Evolutionary conservation across 2,888 invertebrate genomes (phyloP), one percentile per base, ranked within the genome.

Genomic region (Hirtodrosophila duncani): DNA sequence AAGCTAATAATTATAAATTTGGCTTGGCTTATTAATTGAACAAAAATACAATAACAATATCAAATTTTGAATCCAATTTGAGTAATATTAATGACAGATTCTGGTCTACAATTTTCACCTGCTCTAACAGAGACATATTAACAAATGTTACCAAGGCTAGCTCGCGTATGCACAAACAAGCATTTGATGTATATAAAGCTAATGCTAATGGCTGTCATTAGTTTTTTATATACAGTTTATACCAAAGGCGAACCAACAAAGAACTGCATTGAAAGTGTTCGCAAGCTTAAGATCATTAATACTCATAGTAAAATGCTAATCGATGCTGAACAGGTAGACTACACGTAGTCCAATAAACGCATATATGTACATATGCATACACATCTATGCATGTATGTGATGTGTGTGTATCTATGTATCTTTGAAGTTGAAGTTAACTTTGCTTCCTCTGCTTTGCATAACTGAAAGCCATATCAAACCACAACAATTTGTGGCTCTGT

Each of bases 361-460:
- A n/a, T n/a, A n/a, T 31, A 39, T 9, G 31, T 37, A 31, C 17
- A 8, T 39, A 37, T 21, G 11, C 21, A 26, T 29, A 10, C 29
- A n/a, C 13, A 27, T 23, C 17, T 18, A 20, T 27, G 2, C 41
- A 20, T 37, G 20, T 56, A 16, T 21, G 18, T 21, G 37, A 56
- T 67, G 43, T 42, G 38, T 53, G 13, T 62, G 3, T 20, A 5
- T 20, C 7, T 20, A 5, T 9, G 16, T 44, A 43, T 51, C 53
- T 62, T 46, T 63, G 50, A 41, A 37, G 55, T 52, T 57, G 46
- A n/a, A n/a, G n/a, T n/a, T n/a, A 20, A 46, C 16, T 59, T 30
- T 46, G 55, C 75, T 74, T 74, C 72, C 72, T 74, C 79, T 65
- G 60, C 58, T 78, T 74, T 78, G 72, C 72, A 74, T 74, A 74